These are phyloP conservation scores for Drosophila demipolita DNA, from an alignment of 2,888 invertebrate species.

Conservation along the genomic window DNA sequence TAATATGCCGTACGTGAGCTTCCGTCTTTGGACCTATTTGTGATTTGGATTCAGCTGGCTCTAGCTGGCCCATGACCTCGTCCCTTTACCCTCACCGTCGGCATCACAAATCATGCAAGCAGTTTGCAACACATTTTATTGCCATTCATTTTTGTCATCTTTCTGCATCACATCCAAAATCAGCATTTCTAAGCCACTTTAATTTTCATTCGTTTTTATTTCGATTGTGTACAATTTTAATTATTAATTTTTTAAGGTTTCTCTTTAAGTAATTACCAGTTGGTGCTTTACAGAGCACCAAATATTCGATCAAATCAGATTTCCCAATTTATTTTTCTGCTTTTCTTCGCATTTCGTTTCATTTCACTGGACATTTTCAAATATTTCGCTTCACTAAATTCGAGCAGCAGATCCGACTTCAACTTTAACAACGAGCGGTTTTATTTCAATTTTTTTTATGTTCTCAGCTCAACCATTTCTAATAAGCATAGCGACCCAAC, in stretches of 20 bases:
- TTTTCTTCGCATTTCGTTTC: slow-evolving; percentile 51
- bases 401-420: slow-evolving; percentile 54
- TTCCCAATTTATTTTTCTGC: neutral
- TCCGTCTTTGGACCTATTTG: slow-evolving; percentile 46
- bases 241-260: neutral
- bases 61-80: slow-evolving; percentile 2
- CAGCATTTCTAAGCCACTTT: neutral
- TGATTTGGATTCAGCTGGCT: slow-evolving; percentile 24
- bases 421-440: slow-evolving; percentile 53
- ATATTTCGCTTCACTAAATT: slow-evolving; percentile 66
- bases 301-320: slow-evolving; percentile 4
- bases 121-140: neutral
- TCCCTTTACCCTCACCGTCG: slow-evolving; percentile 3
- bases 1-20: slow-evolving; percentile 76
- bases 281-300: slow-evolving; percentile 10
- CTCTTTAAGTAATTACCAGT: neutral
- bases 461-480: slow-evolving; percentile 53
- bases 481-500: slow-evolving; percentile 53
- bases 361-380: slow-evolving; percentile 71
- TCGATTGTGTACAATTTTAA: neutral
- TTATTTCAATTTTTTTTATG: slow-evolving; percentile 4
- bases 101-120: neutral
- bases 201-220: neutral
- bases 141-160: too few relatives aligned
- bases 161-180: neutral